Evolutionary conservation across 2,888 invertebrate species (phyloP).

Genomic region (Anagyrus pseudococci): DNA sequence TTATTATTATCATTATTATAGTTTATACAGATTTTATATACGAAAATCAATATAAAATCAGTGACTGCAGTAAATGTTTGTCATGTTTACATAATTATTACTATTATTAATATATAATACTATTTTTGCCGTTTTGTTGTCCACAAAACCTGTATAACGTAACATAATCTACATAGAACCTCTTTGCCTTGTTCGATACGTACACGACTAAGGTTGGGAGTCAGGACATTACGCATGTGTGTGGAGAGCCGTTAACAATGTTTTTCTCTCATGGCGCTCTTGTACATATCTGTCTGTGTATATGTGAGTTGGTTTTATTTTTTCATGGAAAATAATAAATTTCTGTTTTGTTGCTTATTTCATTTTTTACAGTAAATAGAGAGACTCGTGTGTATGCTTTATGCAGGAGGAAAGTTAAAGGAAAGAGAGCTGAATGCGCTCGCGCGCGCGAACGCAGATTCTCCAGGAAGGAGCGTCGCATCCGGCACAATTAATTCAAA

Average conservation of each 20-base stretch:
- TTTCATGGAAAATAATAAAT: not conserved
- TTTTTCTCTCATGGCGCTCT: not conserved
- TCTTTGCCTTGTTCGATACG: not conserved
- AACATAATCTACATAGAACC: not conserved
- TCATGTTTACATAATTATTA: not conserved
- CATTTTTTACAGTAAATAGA: constrained; percentile 13
- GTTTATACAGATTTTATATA: constrained; percentile 18
- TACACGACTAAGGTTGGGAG: too few relatives aligned
- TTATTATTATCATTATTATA: too few relatives aligned
- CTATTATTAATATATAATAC: too few relatives aligned
- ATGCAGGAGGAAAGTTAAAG: constrained; percentile 9
- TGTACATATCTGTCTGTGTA: not conserved
- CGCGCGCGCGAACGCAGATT: constrained; percentile 18
- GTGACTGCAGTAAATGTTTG: not conserved
- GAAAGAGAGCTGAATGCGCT: constrained; percentile 25
- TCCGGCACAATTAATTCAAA: constrained; percentile 30
- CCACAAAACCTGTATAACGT: not conserved
- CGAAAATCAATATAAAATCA: constrained; percentile 8
- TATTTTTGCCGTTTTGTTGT: too few relatives aligned
- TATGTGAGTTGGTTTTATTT: too few relatives aligned
- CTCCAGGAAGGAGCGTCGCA: constrained; percentile 18
- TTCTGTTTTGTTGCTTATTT: not conserved
- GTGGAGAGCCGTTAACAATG: not conserved
- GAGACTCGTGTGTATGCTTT: constrained; percentile 15
- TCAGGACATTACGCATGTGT: not conserved